Evolutionary conservation across 2,888 invertebrate genomes (phyloP).

Genomic region (Philereme vetulata): DNA sequence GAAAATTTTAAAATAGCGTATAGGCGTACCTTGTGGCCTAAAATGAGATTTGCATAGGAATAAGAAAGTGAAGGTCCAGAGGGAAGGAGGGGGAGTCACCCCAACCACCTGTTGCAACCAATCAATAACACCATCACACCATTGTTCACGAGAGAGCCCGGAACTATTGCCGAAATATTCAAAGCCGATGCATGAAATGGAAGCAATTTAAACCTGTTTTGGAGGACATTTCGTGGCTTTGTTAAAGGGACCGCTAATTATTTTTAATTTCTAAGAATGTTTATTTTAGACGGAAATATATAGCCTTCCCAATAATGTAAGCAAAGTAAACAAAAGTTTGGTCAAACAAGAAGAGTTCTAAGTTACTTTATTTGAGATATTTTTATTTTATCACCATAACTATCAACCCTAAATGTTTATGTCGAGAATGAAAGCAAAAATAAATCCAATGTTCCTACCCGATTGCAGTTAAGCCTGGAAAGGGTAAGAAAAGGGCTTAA

Average conservation of each 20-base stretch:
- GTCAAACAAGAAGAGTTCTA: no score
- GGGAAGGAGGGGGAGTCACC: conserved; percentile 68
- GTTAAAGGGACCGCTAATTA: no score
- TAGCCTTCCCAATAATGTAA: no score
- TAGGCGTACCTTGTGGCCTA: conserved; percentile 16
- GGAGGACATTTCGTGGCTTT: no score
- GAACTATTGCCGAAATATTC: conserved; percentile 48
- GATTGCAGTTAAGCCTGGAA: conserved; percentile 52
- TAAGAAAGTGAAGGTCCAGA: conserved; percentile 63
- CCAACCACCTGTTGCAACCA: conserved; percentile 77
- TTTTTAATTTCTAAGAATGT: no score
- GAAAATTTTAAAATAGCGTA: no score
- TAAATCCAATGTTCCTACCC: conserved; percentile 54
- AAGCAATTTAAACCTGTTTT: conserved; percentile 13
- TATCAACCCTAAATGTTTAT: neutral
- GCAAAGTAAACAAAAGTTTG: no score
- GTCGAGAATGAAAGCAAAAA: conserved; percentile 20
- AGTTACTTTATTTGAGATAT: no score
- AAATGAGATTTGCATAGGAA: conserved; percentile 33
- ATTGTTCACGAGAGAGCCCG: conserved; percentile 61
- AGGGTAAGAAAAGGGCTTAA: conserved; percentile 62
- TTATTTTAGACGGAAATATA: no score
- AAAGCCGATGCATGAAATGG: conserved; percentile 19
- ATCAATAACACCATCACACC: conserved; percentile 77
- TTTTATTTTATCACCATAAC: no score